Conservation (phyloP, 1,140 invertebrate genomes). For the Aplysia californica region DNA sequence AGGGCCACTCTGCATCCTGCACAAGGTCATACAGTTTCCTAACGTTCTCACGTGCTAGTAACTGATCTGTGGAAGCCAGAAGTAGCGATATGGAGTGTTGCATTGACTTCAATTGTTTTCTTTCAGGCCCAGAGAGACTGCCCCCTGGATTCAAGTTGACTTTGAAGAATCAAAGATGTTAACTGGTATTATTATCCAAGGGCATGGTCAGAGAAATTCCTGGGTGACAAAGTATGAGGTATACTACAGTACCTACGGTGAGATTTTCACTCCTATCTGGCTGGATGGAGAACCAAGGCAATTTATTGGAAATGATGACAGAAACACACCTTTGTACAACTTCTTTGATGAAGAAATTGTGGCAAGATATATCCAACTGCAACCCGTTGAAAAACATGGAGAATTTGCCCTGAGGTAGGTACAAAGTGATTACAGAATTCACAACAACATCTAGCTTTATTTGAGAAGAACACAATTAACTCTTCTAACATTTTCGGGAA, state of each 20-base stretch:
- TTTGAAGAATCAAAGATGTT: slow-evolving; percentile 60
- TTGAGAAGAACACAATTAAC: too few species aligned
- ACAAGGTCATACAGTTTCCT: too few species aligned
- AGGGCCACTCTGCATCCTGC: too few species aligned
- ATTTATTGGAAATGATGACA: slow-evolving; percentile 43
- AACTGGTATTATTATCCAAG: slow-evolving; percentile 57
- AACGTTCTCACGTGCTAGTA: too few species aligned
- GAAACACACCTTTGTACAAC: slow-evolving; percentile 30
- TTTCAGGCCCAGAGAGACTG: slow-evolving; percentile 35
- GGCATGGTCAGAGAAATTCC: slow-evolving; percentile 34
- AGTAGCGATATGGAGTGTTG: too few species aligned
- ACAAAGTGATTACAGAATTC: too few species aligned
- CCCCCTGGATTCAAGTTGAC: slow-evolving; percentile 56
- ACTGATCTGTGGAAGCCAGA: too few species aligned
- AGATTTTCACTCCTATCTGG: slow-evolving; percentile 39
- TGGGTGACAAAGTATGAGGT: slow-evolving; percentile 62
- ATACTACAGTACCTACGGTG: slow-evolving; percentile 57
- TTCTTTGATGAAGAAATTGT: slow-evolving; percentile 47
- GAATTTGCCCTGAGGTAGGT: slow-evolving; percentile 29
- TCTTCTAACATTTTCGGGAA: too few species aligned
- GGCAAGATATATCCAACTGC: slow-evolving; percentile 42
- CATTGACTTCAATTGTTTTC: neutral
- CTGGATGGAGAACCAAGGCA: slow-evolving; percentile 32
- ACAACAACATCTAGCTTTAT: too few species aligned
- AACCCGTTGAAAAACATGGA: slow-evolving; percentile 24